Evolutionary conservation across 2,888 invertebrate species (phyloP), one percentile per base, ranked within the genome.

Genomic region (Schrankia costaestrigalis): DNA sequence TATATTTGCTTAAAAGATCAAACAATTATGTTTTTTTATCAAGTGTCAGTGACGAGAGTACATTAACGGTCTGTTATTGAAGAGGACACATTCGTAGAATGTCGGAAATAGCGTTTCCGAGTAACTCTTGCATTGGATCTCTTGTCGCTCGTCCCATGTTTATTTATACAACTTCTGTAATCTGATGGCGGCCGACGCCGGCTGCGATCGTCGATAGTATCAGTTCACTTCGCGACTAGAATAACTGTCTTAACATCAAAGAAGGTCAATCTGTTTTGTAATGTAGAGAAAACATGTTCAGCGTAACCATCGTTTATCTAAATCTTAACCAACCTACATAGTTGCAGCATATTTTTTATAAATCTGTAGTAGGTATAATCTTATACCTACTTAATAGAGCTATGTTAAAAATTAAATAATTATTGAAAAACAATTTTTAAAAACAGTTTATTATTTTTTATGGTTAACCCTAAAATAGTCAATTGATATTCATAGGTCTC

Each of bases 41-140:
- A 19, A 19, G 26, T 39, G 34, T 46, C 39, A 35, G 34, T 19
- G 18, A 10, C 17, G 29, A 45, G n/a, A n/a, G 33, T 36, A 30
- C 28, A 37, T 39, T 39, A 46, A 34, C 40, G 30, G 31, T 31
- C 39, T 52, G 63, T 66, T 65, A 71, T 64, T 71, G 68, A 64
- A 69, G 64, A 67, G 58, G 68, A 63, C 66, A 70, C 51, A 62
- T 82, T 83, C 82, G 48, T 55, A 71, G 82, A 81, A 82, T 71
- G 72, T 78, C 81, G 79, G 79, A 82, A 80, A 82, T 83, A 84
- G 78, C 78, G 67, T 68, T 84, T 83, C 82, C 78, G 75, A 81
- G 83, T 81, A 82, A 75, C 73, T 75, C 71, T 75, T 73, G 71
- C 72, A 74, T 80, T 71, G 66, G 69, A 78, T 80, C 76, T 77